phyloP scores from a whole-genome alignment of 2,888 invertebrate genomes.

The Notodonta ziczac region DNA sequence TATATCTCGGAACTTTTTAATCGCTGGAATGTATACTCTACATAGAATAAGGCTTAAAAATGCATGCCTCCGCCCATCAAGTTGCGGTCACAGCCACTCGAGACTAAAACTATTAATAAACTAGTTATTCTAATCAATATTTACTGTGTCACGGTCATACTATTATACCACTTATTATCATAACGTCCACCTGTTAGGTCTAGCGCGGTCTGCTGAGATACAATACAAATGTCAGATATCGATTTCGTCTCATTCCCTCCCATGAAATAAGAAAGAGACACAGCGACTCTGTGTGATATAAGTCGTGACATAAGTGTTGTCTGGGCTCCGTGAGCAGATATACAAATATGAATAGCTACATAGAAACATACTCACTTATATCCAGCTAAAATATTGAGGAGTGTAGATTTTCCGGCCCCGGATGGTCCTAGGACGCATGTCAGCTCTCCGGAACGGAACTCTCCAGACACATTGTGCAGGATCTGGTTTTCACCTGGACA shows the following conservation, averaged over 20 bases:
- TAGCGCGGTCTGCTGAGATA: too few species aligned
- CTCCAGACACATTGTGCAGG: constrained; percentile 85
- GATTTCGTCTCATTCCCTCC: too few species aligned
- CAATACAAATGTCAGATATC: too few species aligned
- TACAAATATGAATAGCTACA: not conserved
- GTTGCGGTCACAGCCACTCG: not conserved
- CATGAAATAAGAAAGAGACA: too few species aligned
- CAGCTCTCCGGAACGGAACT: constrained; percentile 85
- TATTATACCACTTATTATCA: not conserved
- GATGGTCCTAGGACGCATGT: constrained; percentile 92
- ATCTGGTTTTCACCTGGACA: constrained; percentile 81
- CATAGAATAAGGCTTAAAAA: too few species aligned
- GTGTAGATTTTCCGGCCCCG: constrained; percentile 90
- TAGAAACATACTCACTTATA: constrained; percentile 85
- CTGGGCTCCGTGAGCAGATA: too few species aligned
- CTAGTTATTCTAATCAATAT: not conserved
- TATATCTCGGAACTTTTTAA: too few species aligned
- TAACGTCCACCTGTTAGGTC: not conserved
- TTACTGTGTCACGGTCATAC: not conserved
- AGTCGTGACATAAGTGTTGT: too few species aligned
- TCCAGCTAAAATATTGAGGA: constrained; percentile 91
- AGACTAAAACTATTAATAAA: not conserved
- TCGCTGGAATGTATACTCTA: too few species aligned
- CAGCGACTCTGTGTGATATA: too few species aligned
- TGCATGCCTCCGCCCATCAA: too few species aligned